Percentiles rank a stretch among this genome's conserved stretches.
Conservation (phyloP, 1,140 invertebrate genomes). For the Drosophila yakuba region DNA sequence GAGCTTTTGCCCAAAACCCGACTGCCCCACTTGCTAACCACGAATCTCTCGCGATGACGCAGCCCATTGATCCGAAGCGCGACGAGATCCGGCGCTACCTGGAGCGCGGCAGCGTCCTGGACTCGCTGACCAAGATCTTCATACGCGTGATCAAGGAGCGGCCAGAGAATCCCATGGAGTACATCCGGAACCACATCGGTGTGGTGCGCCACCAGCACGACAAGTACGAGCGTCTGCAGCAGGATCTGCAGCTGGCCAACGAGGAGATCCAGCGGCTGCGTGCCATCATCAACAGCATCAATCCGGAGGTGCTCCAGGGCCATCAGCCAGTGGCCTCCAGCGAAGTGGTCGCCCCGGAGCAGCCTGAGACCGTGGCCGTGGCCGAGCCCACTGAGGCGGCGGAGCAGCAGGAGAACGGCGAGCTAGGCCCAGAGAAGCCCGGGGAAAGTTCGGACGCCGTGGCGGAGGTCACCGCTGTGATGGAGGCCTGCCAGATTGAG, state of each 20-base stretch:
- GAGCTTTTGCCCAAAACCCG: slow-evolving; percentile 13
- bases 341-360: slow-evolving; percentile 20
- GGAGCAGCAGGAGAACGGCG: neutral
- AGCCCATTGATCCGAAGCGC: slow-evolving; percentile 93
- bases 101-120: slow-evolving; percentile 95
- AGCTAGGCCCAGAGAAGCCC: neutral
- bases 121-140: slow-evolving; percentile 95
- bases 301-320: slow-evolving; percentile 62
- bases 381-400: neutral
- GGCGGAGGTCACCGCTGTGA: slow-evolving; percentile 18
- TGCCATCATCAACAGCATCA: slow-evolving; percentile 66
- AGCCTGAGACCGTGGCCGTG: neutral
- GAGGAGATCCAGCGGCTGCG: slow-evolving; percentile 73
- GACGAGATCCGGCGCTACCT: slow-evolving; percentile 97
- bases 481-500: slow-evolving; percentile 55
- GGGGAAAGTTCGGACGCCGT: slow-evolving; percentile 13
- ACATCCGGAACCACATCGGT: slow-evolving; percentile 87
- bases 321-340: slow-evolving; percentile 8
- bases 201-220: slow-evolving; percentile 76
- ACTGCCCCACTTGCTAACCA: slow-evolving; percentile 3
- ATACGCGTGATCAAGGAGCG: slow-evolving; percentile 95
- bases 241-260: slow-evolving; percentile 70
- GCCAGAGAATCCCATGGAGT: slow-evolving; percentile 95
- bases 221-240: slow-evolving; percentile 72
- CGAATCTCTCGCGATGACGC: slow-evolving; percentile 10